Conservation (phyloP, 2,113 vertebrate species). For the Nycticryphes semicollaris region DNA sequence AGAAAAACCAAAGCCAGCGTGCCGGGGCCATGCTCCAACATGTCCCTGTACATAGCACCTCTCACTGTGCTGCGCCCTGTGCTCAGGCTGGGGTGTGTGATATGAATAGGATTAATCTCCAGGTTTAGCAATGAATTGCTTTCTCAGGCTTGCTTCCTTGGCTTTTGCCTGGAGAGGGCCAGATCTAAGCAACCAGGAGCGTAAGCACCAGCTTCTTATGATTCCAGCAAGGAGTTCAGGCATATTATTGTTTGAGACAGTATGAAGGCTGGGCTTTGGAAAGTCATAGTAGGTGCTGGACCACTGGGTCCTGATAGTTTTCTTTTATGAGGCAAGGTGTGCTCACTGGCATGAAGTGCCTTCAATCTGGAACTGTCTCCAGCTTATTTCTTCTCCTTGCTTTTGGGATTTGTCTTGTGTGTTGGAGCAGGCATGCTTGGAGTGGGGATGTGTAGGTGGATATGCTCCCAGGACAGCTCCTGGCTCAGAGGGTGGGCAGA, state of each 20-base stretch:
- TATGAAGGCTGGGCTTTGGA: background rate
- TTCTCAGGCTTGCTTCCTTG: background rate
- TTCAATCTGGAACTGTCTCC: background rate
- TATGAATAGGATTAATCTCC: background rate
- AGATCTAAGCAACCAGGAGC: background rate
- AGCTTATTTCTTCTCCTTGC: background rate
- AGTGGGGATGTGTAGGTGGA: background rate
- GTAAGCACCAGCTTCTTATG: background rate
- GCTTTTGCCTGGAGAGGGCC: background rate
- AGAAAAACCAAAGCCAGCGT: background rate
- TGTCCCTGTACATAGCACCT: background rate
- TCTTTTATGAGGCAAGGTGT: background rate
- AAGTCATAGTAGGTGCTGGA: background rate
- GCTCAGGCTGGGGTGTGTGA: rapidly evolving
- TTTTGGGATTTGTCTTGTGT: background rate
- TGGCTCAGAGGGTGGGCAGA: background rate
- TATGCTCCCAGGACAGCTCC: background rate
- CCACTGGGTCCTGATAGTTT: background rate
- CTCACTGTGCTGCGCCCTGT: background rate
- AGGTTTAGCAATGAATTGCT: background rate
- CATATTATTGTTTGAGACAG: background rate
- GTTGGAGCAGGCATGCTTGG: background rate
- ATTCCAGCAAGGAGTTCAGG: background rate
- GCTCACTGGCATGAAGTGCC: rapidly evolving
- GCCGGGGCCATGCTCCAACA: background rate